Percentiles rank a stretch among this genome's conserved stretches.
These are phyloP conservation scores for Hippoglossus hippoglossus DNA, from an alignment of 2,797 vertebrate genomes.

Conservation along the genomic window DNA sequence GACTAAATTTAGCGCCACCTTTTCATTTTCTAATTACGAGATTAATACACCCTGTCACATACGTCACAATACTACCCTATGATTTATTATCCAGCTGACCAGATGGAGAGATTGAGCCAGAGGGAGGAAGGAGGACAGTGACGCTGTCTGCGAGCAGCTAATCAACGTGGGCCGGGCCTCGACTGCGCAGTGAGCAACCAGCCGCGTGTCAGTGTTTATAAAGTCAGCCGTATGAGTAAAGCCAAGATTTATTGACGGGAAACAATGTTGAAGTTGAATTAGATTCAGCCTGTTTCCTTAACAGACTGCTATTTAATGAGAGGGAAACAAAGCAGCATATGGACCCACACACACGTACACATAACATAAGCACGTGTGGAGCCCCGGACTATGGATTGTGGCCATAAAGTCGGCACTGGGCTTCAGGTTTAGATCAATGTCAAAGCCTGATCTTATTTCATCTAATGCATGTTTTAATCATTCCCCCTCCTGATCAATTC, in stretches of 20 bases:
- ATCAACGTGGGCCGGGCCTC: constrained; percentile 54
- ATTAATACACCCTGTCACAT: constrained; percentile 83
- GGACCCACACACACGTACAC: constrained; percentile 33
- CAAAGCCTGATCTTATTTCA: constrained; percentile 90
- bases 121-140: constrained; percentile 43
- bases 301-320: constrained; percentile 74
- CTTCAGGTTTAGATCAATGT: constrained; percentile 93
- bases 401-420: constrained; percentile 58
- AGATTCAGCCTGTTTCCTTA: constrained; percentile 68
- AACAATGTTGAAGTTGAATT: constrained; percentile 66
- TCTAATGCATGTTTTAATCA: constrained; percentile 97
- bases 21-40: constrained; percentile 83
- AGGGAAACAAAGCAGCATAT: constrained; percentile 67
- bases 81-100: constrained; percentile 76
- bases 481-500: constrained; percentile 92
- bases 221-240: constrained; percentile 49
- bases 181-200: constrained; percentile 19
- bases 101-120: constrained; percentile 76
- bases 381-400: constrained; percentile 52
- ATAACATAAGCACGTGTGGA: constrained; percentile 35
- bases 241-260: constrained; percentile 64
- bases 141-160: constrained; percentile 61
- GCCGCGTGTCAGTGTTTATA: constrained; percentile 41
- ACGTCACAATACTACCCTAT: constrained; percentile 74
- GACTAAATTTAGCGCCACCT: constrained; percentile 83